Base-by-base conservation (phyloP, 2,113 vertebrate species). In the Amia ocellicauda region DNA sequence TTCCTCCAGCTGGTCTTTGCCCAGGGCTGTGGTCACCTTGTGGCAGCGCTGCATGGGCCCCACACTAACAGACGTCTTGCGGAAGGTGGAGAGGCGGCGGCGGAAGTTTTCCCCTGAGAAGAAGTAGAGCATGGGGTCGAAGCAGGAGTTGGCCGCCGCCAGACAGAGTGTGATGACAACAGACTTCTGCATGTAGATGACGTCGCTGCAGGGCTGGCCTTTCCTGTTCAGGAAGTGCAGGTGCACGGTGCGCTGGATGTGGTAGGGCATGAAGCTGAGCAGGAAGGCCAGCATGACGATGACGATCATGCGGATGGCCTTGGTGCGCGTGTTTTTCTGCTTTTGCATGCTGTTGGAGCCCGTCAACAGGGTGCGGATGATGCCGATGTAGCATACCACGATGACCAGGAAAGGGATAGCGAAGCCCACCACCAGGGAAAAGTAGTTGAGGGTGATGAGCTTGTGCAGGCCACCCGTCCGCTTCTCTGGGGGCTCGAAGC, bases 81-180 rank as follows among this genome's bases (percentile, higher is more conserved):
- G 88, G 40, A 96, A 74, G 0, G 93, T 94, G 27, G 89, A 90
- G 0, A 98, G 66, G 2, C 91, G 91, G 67, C 68, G 85, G 24
- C 94, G 88, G 76, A 98, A 98, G 66, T 92, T 92, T 3, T 91
- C 93, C 0, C 96, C 95, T 0, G 96, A 96, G 79, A 98, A 98
- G 78, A 98, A 98, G 56, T 98, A 99, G 8, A 99, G 87, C 53
- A 99, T 75, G 0, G 97, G 97, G 61, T 98, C 95, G 11, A 98
- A 96, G 78, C 96, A 99, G 22, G 93, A 95, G 66, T 99, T 99
- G 76, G 92, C 69, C 0, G 96, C 94, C 0, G 96, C 95, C 63
- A 98, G 83, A 56, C 92, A 91, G 52, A 97, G 85, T 0, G 94
- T 97, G 67, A 98, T 80, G 26, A 98, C 92, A 0, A 98, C 96